Evolutionary conservation across 2,888 invertebrate genomes (phyloP).

Genomic region (Neoscelio sp.): DNA sequence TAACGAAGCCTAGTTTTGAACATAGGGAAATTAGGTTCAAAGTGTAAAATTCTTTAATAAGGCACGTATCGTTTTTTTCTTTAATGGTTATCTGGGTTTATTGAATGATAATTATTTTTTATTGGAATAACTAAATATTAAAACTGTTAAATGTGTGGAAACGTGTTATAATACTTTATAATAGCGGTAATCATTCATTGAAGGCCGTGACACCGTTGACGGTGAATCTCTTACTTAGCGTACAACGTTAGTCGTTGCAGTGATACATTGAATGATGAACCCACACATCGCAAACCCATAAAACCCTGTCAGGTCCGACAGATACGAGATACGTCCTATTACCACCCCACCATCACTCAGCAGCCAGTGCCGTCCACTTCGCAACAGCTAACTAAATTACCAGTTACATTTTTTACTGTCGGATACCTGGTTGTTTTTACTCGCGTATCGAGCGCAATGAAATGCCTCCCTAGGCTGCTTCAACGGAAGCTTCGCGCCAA

Average conservation of each 20-base stretch:
- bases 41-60: too few relatives aligned
- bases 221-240: constrained; percentile 51
- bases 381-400: constrained; percentile 82
- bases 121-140: too few relatives aligned
- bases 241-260: constrained; percentile 58
- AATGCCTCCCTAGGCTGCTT: constrained; percentile 74
- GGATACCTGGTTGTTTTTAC: constrained; percentile 79
- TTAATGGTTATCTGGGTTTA: too few relatives aligned
- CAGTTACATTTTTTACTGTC: constrained; percentile 83
- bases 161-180: constrained; percentile 8
- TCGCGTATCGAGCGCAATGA: constrained; percentile 81
- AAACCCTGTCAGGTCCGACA: constrained; percentile 82
- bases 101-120: too few relatives aligned
- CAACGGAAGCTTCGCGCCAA: constrained; percentile 63
- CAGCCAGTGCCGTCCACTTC: constrained; percentile 74
- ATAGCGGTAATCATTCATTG: constrained; percentile 21
- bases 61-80: too few relatives aligned
- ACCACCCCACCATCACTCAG: constrained; percentile 79
- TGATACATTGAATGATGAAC: constrained; percentile 82
- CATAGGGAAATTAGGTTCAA: too few relatives aligned
- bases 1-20: too few relatives aligned
- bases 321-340: constrained; percentile 82
- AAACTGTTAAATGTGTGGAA: neutral
- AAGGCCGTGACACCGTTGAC: constrained; percentile 75
- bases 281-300: constrained; percentile 82